Percentiles rank a stretch among this genome's conserved stretches.
phyloP scores from a whole-genome alignment of 2,113 vertebrate genomes.

The Bubo scandiacus region DNA sequence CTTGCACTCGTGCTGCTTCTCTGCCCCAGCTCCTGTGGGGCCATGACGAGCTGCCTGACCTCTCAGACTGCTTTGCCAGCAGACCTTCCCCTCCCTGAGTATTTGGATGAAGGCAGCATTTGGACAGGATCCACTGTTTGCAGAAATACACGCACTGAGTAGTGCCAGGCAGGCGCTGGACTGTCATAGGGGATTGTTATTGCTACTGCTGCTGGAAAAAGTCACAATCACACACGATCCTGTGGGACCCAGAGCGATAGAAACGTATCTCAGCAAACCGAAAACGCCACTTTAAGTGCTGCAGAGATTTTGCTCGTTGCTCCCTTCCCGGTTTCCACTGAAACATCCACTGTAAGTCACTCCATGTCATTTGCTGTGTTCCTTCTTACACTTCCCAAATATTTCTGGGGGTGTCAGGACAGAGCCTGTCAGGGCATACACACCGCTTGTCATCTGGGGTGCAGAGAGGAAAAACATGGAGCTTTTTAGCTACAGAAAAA shows the following conservation, averaged over 20 bases:
- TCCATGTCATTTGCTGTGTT: background rate
- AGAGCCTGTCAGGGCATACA: background rate
- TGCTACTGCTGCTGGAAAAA: background rate
- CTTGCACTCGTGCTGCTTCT: fast-evolving
- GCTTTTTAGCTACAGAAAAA: background rate
- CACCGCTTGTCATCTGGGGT: background rate
- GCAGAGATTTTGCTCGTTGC: background rate
- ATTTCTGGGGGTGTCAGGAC: background rate
- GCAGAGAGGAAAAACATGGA: background rate
- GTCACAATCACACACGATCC: fast-evolving
- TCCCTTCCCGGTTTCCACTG: background rate
- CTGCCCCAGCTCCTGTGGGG: background rate
- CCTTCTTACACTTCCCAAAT: background rate
- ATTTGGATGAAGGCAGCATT: background rate
- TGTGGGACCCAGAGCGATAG: background rate
- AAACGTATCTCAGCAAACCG: fast-evolving
- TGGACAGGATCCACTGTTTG: background rate
- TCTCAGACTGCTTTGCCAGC: fast-evolving
- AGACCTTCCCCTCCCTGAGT: background rate
- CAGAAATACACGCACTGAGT: background rate
- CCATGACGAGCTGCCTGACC: fast-evolving
- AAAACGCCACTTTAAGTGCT: background rate
- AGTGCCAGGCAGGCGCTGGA: background rate
- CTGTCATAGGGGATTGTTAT: fast-evolving
- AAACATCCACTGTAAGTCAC: background rate